Percentiles rank a stretch among this genome's conserved stretches.
phyloP scores from a whole-genome alignment of 2,113 vertebrate species.

The Caloenas nicobarica region DNA sequence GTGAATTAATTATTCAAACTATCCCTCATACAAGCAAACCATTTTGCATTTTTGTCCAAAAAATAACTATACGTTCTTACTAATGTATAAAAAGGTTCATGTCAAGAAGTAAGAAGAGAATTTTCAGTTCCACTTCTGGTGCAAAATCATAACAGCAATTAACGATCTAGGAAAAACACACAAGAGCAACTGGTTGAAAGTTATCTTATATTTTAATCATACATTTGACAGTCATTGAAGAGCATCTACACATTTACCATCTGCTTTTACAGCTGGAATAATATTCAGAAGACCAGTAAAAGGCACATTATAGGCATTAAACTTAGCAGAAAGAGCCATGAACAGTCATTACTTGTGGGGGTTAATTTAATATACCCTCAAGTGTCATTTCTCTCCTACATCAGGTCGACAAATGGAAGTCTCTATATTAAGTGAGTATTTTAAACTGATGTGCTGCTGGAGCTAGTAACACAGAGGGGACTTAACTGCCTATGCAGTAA shows the following conservation, averaged over 20 bases:
- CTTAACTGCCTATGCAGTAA: neutral
- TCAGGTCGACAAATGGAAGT: neutral
- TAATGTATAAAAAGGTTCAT: neutral
- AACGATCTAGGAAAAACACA: neutral
- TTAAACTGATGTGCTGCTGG: neutral
- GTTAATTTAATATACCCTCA: neutral
- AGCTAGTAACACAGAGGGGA: constrained; percentile 11
- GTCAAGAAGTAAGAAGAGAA: neutral
- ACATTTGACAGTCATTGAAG: constrained; percentile 20
- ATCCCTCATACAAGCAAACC: neutral
- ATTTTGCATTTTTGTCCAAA: neutral
- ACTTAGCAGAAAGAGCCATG: neutral
- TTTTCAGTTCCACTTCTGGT: neutral
- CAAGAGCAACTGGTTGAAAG: neutral
- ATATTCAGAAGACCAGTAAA: neutral
- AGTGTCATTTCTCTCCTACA: neutral
- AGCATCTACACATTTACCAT: constrained; percentile 12
- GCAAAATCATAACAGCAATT: neutral
- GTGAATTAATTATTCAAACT: neutral
- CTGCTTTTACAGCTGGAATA: neutral
- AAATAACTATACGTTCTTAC: neutral
- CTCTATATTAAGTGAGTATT: neutral
- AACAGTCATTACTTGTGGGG: neutral
- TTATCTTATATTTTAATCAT: constrained; percentile 7
- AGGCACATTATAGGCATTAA: neutral